A percentile compares a stretch with the other conserved stretches of the same genome.
phyloP scores from a whole-genome alignment of 2,888 invertebrate genomes.

The Microplitis deprimator region DNA sequence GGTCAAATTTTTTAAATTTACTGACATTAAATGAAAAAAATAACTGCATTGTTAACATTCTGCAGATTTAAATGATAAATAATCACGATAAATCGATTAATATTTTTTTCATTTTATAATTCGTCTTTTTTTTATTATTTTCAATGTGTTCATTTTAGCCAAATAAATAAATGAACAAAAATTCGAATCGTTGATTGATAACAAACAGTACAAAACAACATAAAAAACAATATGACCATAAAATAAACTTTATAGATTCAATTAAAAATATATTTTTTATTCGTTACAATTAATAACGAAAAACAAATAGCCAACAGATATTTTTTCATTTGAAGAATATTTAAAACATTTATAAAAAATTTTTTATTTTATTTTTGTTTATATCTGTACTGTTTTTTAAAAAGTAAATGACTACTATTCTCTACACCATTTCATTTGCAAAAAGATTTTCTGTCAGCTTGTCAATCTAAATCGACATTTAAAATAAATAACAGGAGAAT shows the following conservation, averaged over 20 bases:
- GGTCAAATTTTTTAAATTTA: slow-evolving; percentile 26
- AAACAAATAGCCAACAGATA: neutral
- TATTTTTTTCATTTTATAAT: neutral
- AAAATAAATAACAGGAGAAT: neutral
- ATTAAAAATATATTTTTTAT: neutral
- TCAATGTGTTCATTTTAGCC: neutral
- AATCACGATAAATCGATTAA: too few relatives aligned
- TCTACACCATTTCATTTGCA: neutral
- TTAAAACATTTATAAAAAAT: neutral
- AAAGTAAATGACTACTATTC: neutral
- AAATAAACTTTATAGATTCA: neutral
- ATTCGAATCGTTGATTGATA: neutral
- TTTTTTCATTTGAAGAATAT: neutral
- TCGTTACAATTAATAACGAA: neutral
- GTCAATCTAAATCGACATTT: neutral
- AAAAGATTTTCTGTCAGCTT: neutral
- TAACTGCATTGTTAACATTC: neutral
- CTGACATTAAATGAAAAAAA: neutral
- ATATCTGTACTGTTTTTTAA: neutral
- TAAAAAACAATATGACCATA: neutral
- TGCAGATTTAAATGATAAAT: too few relatives aligned
- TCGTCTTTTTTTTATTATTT: neutral
- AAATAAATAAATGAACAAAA: neutral
- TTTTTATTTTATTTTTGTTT: neutral
- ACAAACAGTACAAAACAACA: neutral